Evolutionary conservation across 2,888 invertebrate species (phyloP).

Genomic region (Timema cristinae): DNA sequence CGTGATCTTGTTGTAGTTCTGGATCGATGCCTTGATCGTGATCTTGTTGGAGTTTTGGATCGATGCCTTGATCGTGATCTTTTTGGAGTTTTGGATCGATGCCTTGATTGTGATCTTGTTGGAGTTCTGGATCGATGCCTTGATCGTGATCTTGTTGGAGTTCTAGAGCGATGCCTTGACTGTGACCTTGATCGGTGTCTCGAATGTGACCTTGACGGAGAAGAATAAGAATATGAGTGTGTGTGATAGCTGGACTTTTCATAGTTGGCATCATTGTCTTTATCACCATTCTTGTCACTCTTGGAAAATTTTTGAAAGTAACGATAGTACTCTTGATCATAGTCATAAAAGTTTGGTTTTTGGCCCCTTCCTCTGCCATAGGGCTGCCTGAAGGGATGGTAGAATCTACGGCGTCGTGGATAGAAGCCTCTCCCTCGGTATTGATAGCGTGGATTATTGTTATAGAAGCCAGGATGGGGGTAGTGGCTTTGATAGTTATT

Average conservation of each 20-base stretch:
- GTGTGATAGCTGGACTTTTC: slow-evolving; percentile 33
- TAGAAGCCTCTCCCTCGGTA: slow-evolving; percentile 30
- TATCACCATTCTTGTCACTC: slow-evolving; percentile 46
- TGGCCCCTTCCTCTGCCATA: slow-evolving; percentile 33
- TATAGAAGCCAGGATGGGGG: slow-evolving; percentile 9
- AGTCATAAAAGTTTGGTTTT: slow-evolving; percentile 31
- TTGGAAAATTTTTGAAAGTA: slow-evolving; percentile 59
- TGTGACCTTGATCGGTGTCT: slow-evolving; percentile 44
- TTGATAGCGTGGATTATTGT: slow-evolving; percentile 4
- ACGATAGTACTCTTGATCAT: slow-evolving; percentile 50
- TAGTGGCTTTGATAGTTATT: slow-evolving; percentile 9
- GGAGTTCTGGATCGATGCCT: slow-evolving; percentile 32
- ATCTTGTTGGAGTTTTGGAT: slow-evolving; percentile 30
- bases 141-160: slow-evolving; percentile 34
- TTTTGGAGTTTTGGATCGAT: slow-evolving; percentile 19
- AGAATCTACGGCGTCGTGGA: slow-evolving; percentile 37
- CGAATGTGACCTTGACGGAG: slow-evolving; percentile 39
- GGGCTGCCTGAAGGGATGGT: slow-evolving; percentile 43
- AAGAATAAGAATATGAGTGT: slow-evolving; percentile 34
- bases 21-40: slow-evolving; percentile 38
- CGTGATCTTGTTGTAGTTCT: slow-evolving; percentile 34
- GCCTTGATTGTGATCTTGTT: slow-evolving; percentile 26
- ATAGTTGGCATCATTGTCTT: too few relatives aligned
- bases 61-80: slow-evolving; percentile 11
- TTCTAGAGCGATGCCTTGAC: slow-evolving; percentile 34